Base-by-base conservation (phyloP, 2,113 vertebrate genomes). In the Aldabrachelys gigantea region DNA sequence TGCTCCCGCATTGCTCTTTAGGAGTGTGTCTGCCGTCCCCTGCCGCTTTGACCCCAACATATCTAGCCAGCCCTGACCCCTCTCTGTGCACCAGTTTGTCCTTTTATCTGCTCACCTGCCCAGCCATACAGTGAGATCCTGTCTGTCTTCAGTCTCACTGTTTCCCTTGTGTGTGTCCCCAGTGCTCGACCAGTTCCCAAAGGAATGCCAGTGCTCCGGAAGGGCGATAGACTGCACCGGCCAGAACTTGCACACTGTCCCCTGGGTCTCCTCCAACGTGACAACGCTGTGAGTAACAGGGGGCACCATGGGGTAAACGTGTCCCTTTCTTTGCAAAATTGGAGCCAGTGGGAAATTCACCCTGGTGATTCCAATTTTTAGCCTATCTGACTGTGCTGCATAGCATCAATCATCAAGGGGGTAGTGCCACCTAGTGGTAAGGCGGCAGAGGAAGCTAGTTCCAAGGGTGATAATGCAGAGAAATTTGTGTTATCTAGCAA, bases 161-260 rank as follows among this genome's bases (percentile, higher is more conserved):
- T 24, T 0, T 41, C 80, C 29, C n/a, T 57, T 62, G 25, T 38
- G 44, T 41, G 38, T 57, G 8, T 29, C 57, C 3, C 0, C 92
- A 98, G 98, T 95, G 89, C 92, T 98, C 76, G 95, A 97, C 65
- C 78, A 94, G 56, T 89, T 97, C 91, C 98, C 98, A 0, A 97
- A 87, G 35, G 83, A 17, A n/a, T 98, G 98, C 79, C 53, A 35
- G 17, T 98, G 98, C 85, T 59, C 88, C 82, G 97, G 95, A 56
- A 81, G 92, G 21, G 89, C 93, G 8, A 80, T 98, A 29, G 96
- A 97, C 89, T 98, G 98, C 85, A 97, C 97, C 1, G 80, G 80
- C 47, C 97, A 31, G 93, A 92, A 91, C 49, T 96, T 98, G 0
- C 5, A 65, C 11, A 2, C 93, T 1, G 90, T 98, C 10, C 98